Conservation (phyloP, 2,888 invertebrate species). For the Polietes domitor region DNA sequence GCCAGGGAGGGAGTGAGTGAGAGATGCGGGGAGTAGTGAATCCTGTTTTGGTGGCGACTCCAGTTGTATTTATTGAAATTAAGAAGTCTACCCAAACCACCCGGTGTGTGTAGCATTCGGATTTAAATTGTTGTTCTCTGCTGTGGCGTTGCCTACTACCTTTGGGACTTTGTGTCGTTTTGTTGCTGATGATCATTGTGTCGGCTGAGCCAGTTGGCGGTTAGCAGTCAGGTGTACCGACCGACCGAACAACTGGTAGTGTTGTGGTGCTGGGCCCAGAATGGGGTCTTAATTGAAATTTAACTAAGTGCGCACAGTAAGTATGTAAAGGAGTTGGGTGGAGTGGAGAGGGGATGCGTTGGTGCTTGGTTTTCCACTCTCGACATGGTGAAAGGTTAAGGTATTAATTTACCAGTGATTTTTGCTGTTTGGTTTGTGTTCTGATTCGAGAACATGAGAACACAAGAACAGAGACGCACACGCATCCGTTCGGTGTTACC, state of each 20-base stretch:
- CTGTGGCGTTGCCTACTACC: neutral
- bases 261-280: constrained; percentile 25
- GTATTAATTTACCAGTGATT: constrained; percentile 61
- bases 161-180: neutral
- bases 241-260: no score
- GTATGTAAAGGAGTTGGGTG: neutral
- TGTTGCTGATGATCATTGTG: neutral
- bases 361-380: constrained; percentile 31
- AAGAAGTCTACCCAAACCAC: neutral
- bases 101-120: neutral
- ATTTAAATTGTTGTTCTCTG: neutral
- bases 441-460: neutral
- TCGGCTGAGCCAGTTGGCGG: neutral
- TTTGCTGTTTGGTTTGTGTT: neutral
- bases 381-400: constrained; percentile 60
- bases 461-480: constrained; percentile 6
- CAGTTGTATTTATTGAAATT: neutral
- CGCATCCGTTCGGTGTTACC: constrained; percentile 44
- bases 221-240: neutral
- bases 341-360: neutral
- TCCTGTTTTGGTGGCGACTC: constrained; percentile 1
- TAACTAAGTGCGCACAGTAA: constrained; percentile 41
- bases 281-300: constrained; percentile 30
- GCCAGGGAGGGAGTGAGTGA: neutral
- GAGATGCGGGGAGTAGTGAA: neutral